Base-by-base conservation (phyloP, 2,113 vertebrate genomes). In the Irena cyanogastra region DNA sequence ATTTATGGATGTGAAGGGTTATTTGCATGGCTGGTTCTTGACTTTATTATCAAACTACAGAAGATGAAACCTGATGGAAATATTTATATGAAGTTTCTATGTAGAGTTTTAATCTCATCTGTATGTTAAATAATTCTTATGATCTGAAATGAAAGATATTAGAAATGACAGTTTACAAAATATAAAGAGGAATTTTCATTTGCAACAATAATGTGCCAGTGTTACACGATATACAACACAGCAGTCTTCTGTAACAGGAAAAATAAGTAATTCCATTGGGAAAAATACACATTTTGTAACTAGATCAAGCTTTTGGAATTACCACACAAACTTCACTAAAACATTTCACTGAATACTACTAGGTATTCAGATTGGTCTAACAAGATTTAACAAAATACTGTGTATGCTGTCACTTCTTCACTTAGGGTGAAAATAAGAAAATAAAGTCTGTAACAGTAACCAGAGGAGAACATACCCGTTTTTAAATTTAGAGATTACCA, bases 401-500 rank as follows among this genome's bases (percentile, higher is more conserved):
- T 0, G 0, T 63, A 17, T 26, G 22, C 37, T 85, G 13, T 41
- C 20, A 39, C 60, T 93, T 83, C 65, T 74, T 77, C 24, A 27
- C 16, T 31, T 39, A 16, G 17, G 35, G 12, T 39, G 53, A 71
- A 90, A 89, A 63, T 4, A 7, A 69, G 20, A 23, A 82, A 78
- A 70, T 37, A 39, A 88, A 28, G 13, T 72, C 64, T 52, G 41
- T n/a, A 61, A 66, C 20, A 74, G n/a, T 64, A 66, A 83, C 42
- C 6, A 42, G 11, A 87, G 5, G 44, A 74, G 41, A 89, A 97
- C 98, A 30, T 98, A 99, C 99, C 99, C 99, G 5, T 99, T 97
- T 97, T 97, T 98, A 96, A 99, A 99, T 91, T 99, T 99, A 93
- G 99, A 99, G 93, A 99, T 98, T 83, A 99, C 98, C 99, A 99